Evolutionary conservation across 2,888 invertebrate genomes (phyloP), one percentile per base, ranked within the genome.

Genomic region (Sminthurinus aureus): DNA sequence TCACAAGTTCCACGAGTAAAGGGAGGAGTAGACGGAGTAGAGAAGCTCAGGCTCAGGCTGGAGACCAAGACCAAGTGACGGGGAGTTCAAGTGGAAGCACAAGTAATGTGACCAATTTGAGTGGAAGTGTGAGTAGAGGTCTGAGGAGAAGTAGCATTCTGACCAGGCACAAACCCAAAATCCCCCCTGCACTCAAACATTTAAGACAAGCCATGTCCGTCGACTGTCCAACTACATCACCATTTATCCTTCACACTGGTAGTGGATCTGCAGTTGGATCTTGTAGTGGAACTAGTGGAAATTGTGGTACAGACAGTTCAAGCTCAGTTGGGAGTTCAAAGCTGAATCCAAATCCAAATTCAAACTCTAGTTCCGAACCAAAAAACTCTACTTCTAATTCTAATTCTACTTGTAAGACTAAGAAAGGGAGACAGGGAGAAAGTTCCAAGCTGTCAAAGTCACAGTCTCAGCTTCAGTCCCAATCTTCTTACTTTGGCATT

Each of bases 161-260:
- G n/a, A 86, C 87, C 52, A 87, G 87, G 83, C 77, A 84, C 79
- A 81, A 85, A 78, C 83, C 86, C 73, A 26, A 66, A 11, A 85
- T 85, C 73, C 87, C 87, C 15, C 85, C 87, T 66, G 73, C 83
- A 51, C 74, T 87, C 58, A 83, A 73, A 51, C 50, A 83, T 26
- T 73, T 83, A 11, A 78, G 87, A 50, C 87, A 87, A 82, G 84
- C 88, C 20, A 83, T 87, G 83, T 88, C 88, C 15, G 86, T 88
- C 24, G 88, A 88, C 75, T 88, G 86, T 81, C 73, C 85, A 12
- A 84, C 85, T 26, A 86, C 88, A 22, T 86, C 87, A 20, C 71
- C 73, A 15, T 81, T 81, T 58, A 84, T 86, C 66, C 83, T 58
- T 20, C 76, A 73, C 15, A 69, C n/a, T 13, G 1, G 12, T 24